Conservation (phyloP, 1,140 invertebrate species). For the Orius insidiosus region DNA sequence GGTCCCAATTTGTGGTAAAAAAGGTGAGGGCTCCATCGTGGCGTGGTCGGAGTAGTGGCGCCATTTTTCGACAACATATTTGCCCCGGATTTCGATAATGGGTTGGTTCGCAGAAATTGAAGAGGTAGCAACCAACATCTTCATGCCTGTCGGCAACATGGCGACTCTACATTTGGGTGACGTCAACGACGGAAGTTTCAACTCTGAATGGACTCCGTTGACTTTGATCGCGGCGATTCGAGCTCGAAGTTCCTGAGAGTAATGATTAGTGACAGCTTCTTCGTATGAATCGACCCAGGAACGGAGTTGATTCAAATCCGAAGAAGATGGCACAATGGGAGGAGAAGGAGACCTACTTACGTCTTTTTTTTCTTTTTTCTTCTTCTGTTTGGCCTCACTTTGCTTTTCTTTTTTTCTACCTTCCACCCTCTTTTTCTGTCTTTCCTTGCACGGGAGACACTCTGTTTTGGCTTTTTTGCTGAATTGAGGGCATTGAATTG, state of each 20-base stretch:
- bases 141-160: slow-evolving; percentile 23
- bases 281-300: slow-evolving; percentile 82
- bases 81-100: slow-evolving; percentile 74
- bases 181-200: slow-evolving; percentile 21
- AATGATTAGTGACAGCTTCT: slow-evolving; percentile 80
- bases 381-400: slow-evolving; percentile 6
- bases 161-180: slow-evolving; percentile 25
- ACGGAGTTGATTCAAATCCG: slow-evolving; percentile 27
- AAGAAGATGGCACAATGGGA: background rate
- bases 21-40: slow-evolving; percentile 37
- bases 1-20: slow-evolving; percentile 71
- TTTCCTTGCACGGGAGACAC: slow-evolving; percentile 22
- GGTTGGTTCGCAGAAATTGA: slow-evolving; percentile 58
- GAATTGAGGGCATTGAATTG: slow-evolving; percentile 14
- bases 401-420: slow-evolving; percentile 26
- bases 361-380: slow-evolving; percentile 11
- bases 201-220: slow-evolving; percentile 31
- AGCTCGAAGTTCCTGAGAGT: slow-evolving; percentile 75
- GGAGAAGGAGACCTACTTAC: background rate
- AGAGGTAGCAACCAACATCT: slow-evolving; percentile 50
- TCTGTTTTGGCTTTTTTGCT: background rate
- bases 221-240: slow-evolving; percentile 50
- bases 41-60: too few species aligned
- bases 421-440: slow-evolving; percentile 28
- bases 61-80: slow-evolving; percentile 70